Evolutionary conservation across 2,113 vertebrate genomes (phyloP), one percentile per base, ranked within the genome.

Genomic region (Kryptolebias marmoratus): DNA sequence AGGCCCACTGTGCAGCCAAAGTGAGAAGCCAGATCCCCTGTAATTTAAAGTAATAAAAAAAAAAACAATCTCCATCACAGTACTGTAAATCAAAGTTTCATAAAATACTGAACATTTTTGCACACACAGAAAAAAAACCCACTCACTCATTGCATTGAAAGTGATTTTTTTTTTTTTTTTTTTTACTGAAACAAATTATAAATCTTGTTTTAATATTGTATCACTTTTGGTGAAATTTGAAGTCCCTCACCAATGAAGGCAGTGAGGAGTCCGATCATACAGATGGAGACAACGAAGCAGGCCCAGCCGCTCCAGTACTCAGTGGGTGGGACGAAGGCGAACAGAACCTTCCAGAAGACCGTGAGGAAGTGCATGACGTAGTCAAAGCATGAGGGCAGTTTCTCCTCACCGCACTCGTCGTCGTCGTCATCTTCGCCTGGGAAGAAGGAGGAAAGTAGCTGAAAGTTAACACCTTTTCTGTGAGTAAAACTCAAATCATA

Each of bases 291-390:
- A 0, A 97, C 94, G 8, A 99, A 99, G 88, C 98, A 99, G 8
- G 98, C 98, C 98, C 98, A 99, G 86, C 98, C 98, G 12, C 96
- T 99, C 97, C 98, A 99, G 92, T 99, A 99, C 11, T 99, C 98
- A 52, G 98, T 99, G 0, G 98, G 98, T 0, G 98, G 98, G 36
- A 99, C 98, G 36, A 99, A 98, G 87, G 98, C 98, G 18, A 99
- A 99, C 72, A 99, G 94, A 69, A 99, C 98, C 88, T 99, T 99
- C 98, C 98, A 99, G 95, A 99, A 99, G 66, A 99, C 98, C 0
- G 98, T 99, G 89, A 99, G 95, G 91, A 99, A 99, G 94, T 99
- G 98, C 98, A 99, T 99, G 92, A 99, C 98, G 0, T 99, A 99
- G 91, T 99, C 98, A 0, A 99, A 99, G 84, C 98, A 99, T n/a